Percentiles rank a stretch among this genome's conserved stretches.
phyloP scores from a whole-genome alignment of 2,888 invertebrate species.

The Gymnosoma rotundatum region DNA sequence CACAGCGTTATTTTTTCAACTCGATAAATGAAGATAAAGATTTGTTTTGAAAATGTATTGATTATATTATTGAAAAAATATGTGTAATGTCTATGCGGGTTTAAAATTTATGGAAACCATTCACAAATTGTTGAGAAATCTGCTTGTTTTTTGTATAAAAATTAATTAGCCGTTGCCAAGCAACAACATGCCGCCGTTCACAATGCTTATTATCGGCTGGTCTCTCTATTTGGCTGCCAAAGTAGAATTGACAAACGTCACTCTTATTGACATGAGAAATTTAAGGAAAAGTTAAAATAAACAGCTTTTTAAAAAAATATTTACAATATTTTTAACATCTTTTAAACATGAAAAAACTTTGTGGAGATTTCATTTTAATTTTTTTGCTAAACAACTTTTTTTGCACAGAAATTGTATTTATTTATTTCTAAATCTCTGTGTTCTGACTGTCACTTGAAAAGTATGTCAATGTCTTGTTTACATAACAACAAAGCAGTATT shows the following conservation, averaged over 20 bases:
- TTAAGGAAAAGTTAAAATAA: no score
- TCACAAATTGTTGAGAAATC: no score
- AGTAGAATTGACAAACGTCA: constrained; percentile 17
- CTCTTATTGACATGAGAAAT: not conserved
- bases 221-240: not conserved
- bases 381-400: not conserved
- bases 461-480: constrained; percentile 47
- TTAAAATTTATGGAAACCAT: no score
- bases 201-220: not conserved
- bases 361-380: no score
- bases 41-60: no score
- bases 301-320: no score
- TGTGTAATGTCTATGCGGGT: no score
- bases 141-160: not conserved
- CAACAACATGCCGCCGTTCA: not conserved
- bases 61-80: no score
- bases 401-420: not conserved
- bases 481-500: not conserved
- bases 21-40: no score
- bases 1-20: no score
- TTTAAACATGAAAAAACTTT: no score
- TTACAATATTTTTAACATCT: no score
- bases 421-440: constrained; percentile 1
- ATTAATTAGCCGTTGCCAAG: not conserved
- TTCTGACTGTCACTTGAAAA: constrained; percentile 19